Conservation (phyloP, 2,888 invertebrate species). For the Copidosoma aretas region DNA sequence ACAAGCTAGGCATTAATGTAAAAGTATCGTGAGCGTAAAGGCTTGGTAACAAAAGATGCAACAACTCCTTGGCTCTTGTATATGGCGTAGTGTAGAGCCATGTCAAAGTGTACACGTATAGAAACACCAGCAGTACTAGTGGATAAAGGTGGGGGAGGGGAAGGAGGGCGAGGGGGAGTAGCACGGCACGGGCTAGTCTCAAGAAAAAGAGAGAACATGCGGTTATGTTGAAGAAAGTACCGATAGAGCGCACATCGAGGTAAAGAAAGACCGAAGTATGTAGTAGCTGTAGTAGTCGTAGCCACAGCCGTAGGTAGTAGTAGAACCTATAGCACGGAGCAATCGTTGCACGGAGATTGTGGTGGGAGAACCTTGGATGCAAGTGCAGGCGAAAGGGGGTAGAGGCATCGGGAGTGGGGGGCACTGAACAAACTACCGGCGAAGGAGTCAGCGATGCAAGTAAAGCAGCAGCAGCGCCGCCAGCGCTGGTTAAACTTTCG, state of each 20-base stretch:
- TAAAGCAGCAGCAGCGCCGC: constrained; percentile 58
- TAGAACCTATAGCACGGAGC: constrained; percentile 15
- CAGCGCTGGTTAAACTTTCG: constrained; percentile 58
- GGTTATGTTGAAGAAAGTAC: constrained; percentile 59
- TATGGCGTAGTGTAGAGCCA: constrained; percentile 17
- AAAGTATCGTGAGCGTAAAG: constrained; percentile 28
- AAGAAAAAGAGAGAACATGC: constrained; percentile 56
- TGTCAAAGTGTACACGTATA: constrained; percentile 20
- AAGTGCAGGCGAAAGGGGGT: constrained; percentile 40
- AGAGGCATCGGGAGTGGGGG: constrained; percentile 41
- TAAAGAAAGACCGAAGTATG: constrained; percentile 48
- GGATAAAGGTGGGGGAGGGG: constrained; percentile 48
- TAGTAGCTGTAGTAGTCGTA: constrained; percentile 11
- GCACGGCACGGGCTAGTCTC: too few relatives aligned
- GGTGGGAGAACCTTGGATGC: constrained; percentile 41
- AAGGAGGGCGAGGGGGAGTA: constrained; percentile 57
- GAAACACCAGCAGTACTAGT: constrained; percentile 33
- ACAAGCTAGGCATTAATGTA: constrained; percentile 32
- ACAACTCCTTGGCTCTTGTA: constrained; percentile 31
- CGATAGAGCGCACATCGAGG: constrained; percentile 13
- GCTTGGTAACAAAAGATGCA: constrained; percentile 21
- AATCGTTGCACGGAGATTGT: not conserved
- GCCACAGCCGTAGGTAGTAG: constrained; percentile 1
- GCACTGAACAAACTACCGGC: constrained; percentile 60
- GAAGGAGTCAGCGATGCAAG: constrained; percentile 60